Evolutionary conservation across 2,888 invertebrate species (phyloP), one percentile per base, ranked within the genome.

Genomic region (Drosophila sordidapex): DNA sequence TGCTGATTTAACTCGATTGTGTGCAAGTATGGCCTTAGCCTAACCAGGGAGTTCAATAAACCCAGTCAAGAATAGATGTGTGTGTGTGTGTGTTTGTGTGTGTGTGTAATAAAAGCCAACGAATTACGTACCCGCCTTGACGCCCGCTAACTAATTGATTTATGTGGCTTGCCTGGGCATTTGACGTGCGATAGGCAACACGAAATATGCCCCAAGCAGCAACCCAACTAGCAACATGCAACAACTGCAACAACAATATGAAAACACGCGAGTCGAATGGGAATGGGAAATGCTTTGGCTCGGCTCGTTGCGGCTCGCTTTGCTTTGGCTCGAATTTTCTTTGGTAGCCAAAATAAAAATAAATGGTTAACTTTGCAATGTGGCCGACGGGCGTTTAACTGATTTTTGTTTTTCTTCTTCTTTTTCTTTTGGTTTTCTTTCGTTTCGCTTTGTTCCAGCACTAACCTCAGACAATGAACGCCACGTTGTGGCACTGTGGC

Each of bases 401-500:
- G 82, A 81, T 82, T 85, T 82, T 70, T n/a, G 13, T 11, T 51
- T 62, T 36, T 46, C 21, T 27, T 21, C 7, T 13, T 31, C 4
- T 29, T 8, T 48, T 35, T 21, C 54, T 18, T 40, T 36, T 36
- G 36, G 8, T 11, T 54, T 36, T 54, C 25, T 29, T 53, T 33
- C 60, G 52, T 21, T 61, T 57, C 62, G 72, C 62, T 51, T 43
- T 68, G 73, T 49, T 59, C 46, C 65, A 25, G 35, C 64, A 82
- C 81, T 82, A 81, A 82, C 86, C 83, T 89, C 78, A 75, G 69
- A 73, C 83, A 83, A 83, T 86, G 72, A 46, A 52, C 59, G 73
- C 59, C 67, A 62, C 58, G 53, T 82, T 74, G 58, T 35, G 83
- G 81, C 87, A 58, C 27, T 54, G 18, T 27, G 25, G 46, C 46